Percentiles rank a stretch among this genome's conserved stretches.
phyloP scores from a whole-genome alignment of 2,113 vertebrate species.

The Catharus bicknelli region DNA sequence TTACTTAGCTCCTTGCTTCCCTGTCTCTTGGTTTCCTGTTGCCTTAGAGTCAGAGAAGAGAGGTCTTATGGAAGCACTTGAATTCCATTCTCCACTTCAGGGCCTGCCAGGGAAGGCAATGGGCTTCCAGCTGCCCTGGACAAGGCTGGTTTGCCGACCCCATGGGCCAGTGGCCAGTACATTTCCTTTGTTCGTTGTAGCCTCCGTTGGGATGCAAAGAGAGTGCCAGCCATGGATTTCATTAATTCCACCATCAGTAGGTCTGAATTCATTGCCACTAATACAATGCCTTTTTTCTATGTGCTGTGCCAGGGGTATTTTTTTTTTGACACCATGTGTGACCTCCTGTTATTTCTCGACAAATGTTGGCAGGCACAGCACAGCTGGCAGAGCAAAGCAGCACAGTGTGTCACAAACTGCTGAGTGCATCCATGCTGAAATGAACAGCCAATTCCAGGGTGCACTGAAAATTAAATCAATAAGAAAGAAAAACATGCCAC shows the following conservation, averaged over 20 bases:
- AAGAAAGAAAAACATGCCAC: not conserved
- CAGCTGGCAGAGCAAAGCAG: conserved; percentile 58
- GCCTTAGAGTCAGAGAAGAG: not conserved
- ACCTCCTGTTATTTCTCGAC: conserved; percentile 73
- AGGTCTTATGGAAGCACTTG: not conserved
- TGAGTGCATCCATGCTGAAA: conserved; percentile 72
- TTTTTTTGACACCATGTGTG: conserved; percentile 63
- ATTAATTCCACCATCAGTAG: conserved; percentile 73
- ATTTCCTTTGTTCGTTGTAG: conserved; percentile 42
- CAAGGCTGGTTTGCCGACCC: conserved; percentile 15
- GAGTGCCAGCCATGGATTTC: conserved; percentile 64
- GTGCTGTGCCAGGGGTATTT: conserved; percentile 59
- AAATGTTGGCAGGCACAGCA: conserved; percentile 67
- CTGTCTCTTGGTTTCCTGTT: not conserved
- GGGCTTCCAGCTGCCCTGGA: conserved; percentile 12
- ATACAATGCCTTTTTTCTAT: conserved; percentile 73
- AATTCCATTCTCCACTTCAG: not conserved
- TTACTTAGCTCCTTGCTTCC: not conserved
- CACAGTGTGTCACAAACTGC: conserved; percentile 54
- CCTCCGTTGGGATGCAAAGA: not conserved
- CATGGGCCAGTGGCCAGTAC: conserved; percentile 45
- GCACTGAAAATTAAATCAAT: not conserved
- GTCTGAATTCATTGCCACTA: conserved; percentile 70
- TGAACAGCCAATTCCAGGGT: conserved; percentile 46
- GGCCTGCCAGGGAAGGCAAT: not conserved